Percentiles rank a stretch among this genome's conserved stretches.
These are phyloP conservation scores for Apistogramma diplotaenia DNA, from an alignment of 2,113 vertebrate genomes.

Conservation along the genomic window DNA sequence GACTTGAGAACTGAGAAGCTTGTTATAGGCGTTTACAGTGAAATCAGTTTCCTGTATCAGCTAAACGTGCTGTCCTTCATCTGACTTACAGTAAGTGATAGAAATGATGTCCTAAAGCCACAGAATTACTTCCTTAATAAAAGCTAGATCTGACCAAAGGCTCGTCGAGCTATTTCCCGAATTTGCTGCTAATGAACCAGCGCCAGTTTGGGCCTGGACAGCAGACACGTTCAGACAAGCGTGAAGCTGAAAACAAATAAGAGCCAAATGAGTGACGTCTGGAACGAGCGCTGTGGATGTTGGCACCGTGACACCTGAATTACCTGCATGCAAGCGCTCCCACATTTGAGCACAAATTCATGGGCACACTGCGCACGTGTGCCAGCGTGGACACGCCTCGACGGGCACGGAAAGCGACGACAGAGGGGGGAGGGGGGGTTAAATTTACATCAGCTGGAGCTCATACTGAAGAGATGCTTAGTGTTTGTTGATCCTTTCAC, in stretches of 20 bases:
- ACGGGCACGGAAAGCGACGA: neutral
- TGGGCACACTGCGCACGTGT: neutral
- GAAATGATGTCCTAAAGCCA: neutral
- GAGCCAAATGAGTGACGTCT: constrained; percentile 28
- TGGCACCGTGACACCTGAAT: neutral
- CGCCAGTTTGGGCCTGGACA: neutral
- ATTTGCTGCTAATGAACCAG: neutral
- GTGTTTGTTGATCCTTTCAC: constrained; percentile 26
- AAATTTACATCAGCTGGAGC: neutral
- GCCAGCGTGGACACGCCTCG: neutral
- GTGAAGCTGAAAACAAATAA: constrained; percentile 33
- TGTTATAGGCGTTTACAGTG: neutral
- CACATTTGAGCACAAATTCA: neutral
- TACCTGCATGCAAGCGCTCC: neutral
- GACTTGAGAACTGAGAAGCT: neutral
- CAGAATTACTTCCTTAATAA: neutral
- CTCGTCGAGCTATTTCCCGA: neutral
- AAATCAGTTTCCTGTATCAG: neutral
- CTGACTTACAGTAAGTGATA: neutral
- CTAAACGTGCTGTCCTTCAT: neutral
- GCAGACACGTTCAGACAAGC: constrained; percentile 16
- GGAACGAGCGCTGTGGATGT: constrained; percentile 10
- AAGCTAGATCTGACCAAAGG: neutral
- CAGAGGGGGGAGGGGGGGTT: neutral
- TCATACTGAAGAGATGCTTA: neutral